Conservation (phyloP, 2,113 vertebrate genomes). For the Aphelocoma coerulescens region DNA sequence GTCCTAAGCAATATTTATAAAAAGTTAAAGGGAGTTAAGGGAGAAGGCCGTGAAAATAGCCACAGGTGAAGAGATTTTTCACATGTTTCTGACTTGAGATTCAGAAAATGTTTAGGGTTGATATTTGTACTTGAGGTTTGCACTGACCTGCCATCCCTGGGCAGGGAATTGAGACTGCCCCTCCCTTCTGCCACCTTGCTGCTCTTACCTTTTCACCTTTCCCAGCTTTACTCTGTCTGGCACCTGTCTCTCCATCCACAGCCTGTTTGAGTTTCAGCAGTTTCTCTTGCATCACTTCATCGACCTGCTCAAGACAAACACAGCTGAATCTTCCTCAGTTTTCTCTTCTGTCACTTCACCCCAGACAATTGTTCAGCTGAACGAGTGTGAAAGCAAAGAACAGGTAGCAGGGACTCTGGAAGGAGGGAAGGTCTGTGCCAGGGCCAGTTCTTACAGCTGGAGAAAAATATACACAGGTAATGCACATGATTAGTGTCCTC, state of each 20-base stretch:
- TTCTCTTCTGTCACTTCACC: neutral
- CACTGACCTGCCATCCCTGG: neutral
- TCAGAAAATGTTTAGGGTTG: neutral
- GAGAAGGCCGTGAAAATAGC: neutral
- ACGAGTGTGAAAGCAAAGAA: neutral
- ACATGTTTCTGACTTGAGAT: neutral
- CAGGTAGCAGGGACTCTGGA: neutral
- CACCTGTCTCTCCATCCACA: constrained; percentile 73
- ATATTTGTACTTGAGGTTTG: neutral
- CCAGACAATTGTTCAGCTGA: neutral
- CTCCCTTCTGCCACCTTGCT: neutral
- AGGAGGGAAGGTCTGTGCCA: neutral
- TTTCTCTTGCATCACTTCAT: constrained; percentile 81
- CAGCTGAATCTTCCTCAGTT: neutral
- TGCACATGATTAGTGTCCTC: neutral
- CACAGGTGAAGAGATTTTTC: neutral
- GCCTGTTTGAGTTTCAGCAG: constrained; percentile 74
- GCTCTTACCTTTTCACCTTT: constrained; percentile 49
- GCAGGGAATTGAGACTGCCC: neutral
- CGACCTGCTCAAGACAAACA: constrained; percentile 72
- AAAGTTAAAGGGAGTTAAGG: neutral
- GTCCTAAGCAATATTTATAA: neutral
- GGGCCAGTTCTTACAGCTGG: neutral
- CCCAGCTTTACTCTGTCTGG: constrained; percentile 37
- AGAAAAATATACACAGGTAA: neutral